Base-by-base conservation (phyloP, 1,140 invertebrate genomes). In the Thereuonema tuberculata region DNA sequence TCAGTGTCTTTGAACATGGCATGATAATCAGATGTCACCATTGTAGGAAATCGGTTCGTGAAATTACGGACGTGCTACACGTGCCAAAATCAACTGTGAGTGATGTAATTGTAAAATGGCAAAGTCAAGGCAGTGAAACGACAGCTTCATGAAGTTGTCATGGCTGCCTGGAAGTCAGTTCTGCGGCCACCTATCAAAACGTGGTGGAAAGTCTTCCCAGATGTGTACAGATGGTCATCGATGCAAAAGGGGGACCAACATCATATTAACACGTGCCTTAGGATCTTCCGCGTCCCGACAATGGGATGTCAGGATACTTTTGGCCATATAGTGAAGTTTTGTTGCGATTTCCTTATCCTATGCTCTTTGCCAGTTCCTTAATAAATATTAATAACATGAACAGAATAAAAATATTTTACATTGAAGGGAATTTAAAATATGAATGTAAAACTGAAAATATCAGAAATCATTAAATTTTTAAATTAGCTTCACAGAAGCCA, bases 181-280 rank as follows among this genome's bases (percentile, higher is more conserved):
- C 49, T 37, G 27, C 17, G 21, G 23, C 58, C 24, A 23, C 24
- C 20, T 52, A 59, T 24, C 58, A 37, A 59, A 47, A 58, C 14
- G 1, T 58, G 28, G 1, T 53, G 28, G 47, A 52, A 53, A 52
- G 49, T 59, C 58, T 37, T 53, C 58, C 20, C 58, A 59, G 49
- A 59, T 25, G 49, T 59, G 58, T 59, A 29, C 58, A 59, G 58
- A 21, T 28, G 31, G 58, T 37, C n/a, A 53, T 53, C 1, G 26
- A 52, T 53, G 26, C n/a, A 26, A 53, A 59, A 53, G 50, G 26
- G 20, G 27, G 28, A 24, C 49, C 49, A n/a, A n/a, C n/a, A n/a
- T n/a, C n/a, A n/a, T 20, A 53, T 37, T 37, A 37, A 37, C 17
- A 37, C 17, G 31, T 17, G 31, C 31, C 31, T 37, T 17, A 37